Conservation (phyloP, 2,888 invertebrate species). For the Trachelus tabidus region DNA sequence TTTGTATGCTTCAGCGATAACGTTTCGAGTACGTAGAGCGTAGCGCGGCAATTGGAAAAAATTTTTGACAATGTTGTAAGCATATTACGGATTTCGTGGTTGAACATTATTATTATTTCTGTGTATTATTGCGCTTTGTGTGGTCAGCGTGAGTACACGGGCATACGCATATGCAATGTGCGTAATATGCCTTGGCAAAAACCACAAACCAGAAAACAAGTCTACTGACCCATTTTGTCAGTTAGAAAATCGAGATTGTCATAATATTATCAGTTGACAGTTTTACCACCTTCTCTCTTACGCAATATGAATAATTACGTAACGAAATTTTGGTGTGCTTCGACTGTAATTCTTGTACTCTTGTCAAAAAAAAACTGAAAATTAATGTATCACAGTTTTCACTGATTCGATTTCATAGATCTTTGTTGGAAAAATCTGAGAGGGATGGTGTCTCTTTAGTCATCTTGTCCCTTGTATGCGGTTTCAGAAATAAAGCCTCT, state of each 20-base stretch:
- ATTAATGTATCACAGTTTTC: too few relatives aligned
- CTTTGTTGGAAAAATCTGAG: too few relatives aligned
- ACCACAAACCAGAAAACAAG: not conserved
- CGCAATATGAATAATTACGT: not conserved
- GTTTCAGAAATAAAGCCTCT: conserved; percentile 44
- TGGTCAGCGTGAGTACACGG: not conserved
- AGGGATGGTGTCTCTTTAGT: rapidly evolving
- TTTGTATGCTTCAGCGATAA: not conserved
- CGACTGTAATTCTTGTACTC: not conserved
- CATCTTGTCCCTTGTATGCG: not conserved
- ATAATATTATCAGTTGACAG: not conserved
- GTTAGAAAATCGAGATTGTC: not conserved
- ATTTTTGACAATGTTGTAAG: not conserved
- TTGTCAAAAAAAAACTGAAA: not conserved
- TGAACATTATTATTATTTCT: not conserved
- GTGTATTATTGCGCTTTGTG: not conserved
- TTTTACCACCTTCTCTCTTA: not conserved
- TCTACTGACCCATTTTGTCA: not conserved
- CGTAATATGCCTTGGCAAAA: not conserved
- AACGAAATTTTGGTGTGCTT: not conserved
- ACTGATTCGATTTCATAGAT: too few relatives aligned
- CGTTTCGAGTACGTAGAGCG: not conserved
- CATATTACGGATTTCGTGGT: not conserved
- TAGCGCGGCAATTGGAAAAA: not conserved
- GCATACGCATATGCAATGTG: not conserved